These are phyloP conservation scores for Misgurnus mizolepis DNA, from an alignment of 2,113 vertebrate genomes.

Conservation along the genomic window DNA sequence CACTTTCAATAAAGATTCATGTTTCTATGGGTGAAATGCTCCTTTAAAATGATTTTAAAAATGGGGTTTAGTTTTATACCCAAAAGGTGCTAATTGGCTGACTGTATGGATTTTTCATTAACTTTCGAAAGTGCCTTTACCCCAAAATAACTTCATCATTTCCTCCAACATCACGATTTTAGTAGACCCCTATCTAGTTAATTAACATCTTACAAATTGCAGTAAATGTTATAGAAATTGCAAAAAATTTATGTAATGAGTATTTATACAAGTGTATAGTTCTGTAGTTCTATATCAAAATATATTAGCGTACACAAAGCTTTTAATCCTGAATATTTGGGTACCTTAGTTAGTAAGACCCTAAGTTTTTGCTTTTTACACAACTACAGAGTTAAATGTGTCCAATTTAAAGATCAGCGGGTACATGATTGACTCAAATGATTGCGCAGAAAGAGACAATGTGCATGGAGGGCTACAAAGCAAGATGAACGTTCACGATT, in stretches of 20 bases:
- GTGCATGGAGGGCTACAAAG: not conserved
- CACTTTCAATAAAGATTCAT: too few species aligned
- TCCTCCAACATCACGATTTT: slow-evolving; percentile 5
- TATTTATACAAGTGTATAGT: slow-evolving; percentile 1
- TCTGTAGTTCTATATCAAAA: not conserved
- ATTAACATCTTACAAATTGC: slow-evolving; percentile 5
- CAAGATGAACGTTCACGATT: slow-evolving; percentile 19
- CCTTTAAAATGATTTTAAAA: not conserved
- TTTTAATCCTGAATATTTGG: not conserved
- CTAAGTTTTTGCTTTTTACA: not conserved
- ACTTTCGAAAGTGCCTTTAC: slow-evolving; percentile 51
- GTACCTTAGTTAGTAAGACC: not conserved
- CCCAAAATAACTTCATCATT: not conserved
- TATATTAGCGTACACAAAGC: not conserved
- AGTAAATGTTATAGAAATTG: not conserved
- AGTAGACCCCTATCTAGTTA: not conserved
- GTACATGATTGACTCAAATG: slow-evolving; percentile 26
- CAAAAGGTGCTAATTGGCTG: slow-evolving; percentile 30
- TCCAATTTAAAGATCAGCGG: slow-evolving; percentile 22
- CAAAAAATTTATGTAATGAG: not conserved
- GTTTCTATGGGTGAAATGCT: too few species aligned
- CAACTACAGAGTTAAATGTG: slow-evolving; percentile 18
- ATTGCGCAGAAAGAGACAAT: not conserved
- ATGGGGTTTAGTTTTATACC: slow-evolving; percentile 21
- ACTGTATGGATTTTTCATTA: slow-evolving; percentile 15